Evolutionary conservation across 2,113 vertebrate genomes (phyloP), one percentile per base, ranked within the genome.

Genomic region (Channa argus): DNA sequence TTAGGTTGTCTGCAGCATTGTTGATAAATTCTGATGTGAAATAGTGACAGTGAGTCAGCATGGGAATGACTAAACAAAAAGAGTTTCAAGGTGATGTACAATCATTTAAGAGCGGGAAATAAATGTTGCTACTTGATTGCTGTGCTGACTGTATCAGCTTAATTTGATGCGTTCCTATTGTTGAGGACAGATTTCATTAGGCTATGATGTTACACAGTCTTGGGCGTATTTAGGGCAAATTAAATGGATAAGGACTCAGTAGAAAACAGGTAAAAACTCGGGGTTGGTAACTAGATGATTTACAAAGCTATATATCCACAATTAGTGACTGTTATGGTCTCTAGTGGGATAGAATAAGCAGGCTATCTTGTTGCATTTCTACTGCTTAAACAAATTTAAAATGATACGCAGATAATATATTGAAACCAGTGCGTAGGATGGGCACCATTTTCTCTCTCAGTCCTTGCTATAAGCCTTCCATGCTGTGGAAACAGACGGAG

Each of bases 361-460:
- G 51, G 10, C 24, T 6, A 6, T 47, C 63, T 11, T 56, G 2
- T 67, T 63, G 24, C n/a, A 39, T 47, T 61, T 36, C 11, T 36
- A 34, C 43, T 62, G 58, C 74, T 64, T 24, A 70, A 41, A 37
- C 12, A 44, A 71, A 66, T 24, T 34, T 54, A 45, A 74, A 59
- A 77, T 50, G 13, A 84, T 5, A 13, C 13, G 4, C 36, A 41
- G 39, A 79, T 78, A 63, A 55, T 68, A 51, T 80, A 54, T 14
- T 70, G 55, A 24, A 5, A 6, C 41, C 13, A 43, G 50, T 39
- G 77, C 63, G 64, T 53, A 75, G 49, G 71, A 74, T 67, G 63
- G 11, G 54, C 71, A 83, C 85, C 87, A 88, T 90, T 90, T 88
- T 90, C 69, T 86, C 65, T 68, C 45, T 4, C 33, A 5, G 15